Base-by-base conservation (phyloP, 2,797 vertebrate genomes). In the Microhierax caerulescens region DNA sequence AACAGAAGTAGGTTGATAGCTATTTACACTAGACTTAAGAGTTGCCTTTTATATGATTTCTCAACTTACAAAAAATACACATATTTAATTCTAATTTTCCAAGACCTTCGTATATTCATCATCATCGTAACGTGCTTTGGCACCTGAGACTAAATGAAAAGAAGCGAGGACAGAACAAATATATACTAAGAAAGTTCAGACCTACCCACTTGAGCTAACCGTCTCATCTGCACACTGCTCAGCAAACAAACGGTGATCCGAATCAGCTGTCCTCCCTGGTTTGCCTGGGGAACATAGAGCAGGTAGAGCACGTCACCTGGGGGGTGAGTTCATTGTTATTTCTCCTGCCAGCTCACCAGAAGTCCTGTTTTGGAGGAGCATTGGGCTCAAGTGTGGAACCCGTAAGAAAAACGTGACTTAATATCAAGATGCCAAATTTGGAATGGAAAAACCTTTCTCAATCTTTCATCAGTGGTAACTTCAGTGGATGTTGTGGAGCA, bases 1-100 rank as follows among this genome's bases (percentile, higher is more conserved):
- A 98, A 98, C 92, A 98, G 88, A 94, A 97, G 93, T 97, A 93
- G 70, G 83, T 43, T 95, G 88, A 79, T 93, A 90, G 39, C 32
- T 98, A 60, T 98, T 98, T 98, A 93, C 97, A 89, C 67, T 97
- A 68, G 96, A 87, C 76, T 98, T 98, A 95, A 95, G 61, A 81
- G 43, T 90, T 94, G 75, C 57, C 92, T 95, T 94, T 97, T 88
- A 88, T 92, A 88, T 54, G 68, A 94, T 86, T 95, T 93, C 88
- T 96, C 95, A 93, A 36, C 96, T 98, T 98, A 97, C 95, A 97
- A 97, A 97, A 97, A 97, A 84, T 86, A 95, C 89, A 90, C 51
- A 32, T 51, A 77, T 73, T 70, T 92, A 87, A 54, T 96, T 92
- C 34, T 88, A 91, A 95, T 96, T 97, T 97, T 93, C 94, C 95